Percentiles rank a stretch among this genome's conserved stretches.
Evolutionary conservation across 2,113 vertebrate genomes (phyloP).

Genomic region (Neogobius melanostomus): DNA sequence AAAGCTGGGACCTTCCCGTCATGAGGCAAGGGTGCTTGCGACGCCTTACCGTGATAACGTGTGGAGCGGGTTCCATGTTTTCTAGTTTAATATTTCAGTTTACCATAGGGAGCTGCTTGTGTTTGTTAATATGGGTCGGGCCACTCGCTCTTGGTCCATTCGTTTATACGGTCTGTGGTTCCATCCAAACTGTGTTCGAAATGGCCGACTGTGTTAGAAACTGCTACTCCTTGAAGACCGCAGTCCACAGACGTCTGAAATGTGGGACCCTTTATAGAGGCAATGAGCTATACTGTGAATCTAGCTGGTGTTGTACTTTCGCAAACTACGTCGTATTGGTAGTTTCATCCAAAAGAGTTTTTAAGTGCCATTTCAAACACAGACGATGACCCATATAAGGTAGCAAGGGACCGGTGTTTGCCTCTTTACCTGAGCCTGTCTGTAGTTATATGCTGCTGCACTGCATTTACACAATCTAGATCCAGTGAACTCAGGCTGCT

Average conservation of each 20-base stretch:
- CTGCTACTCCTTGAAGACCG: background rate
- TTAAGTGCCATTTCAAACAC: conserved; percentile 16
- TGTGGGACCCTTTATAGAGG: background rate
- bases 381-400: conserved; percentile 42
- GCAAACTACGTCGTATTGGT: conserved; percentile 1
- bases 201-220: background rate
- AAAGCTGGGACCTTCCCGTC: too few species aligned
- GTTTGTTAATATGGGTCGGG: background rate
- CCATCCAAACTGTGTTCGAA: background rate
- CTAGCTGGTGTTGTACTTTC: conserved; percentile 1
- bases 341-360: background rate
- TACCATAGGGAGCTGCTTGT: background rate
- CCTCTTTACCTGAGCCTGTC: conserved; percentile 51
- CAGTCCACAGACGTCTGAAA: background rate
- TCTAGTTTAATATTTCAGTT: background rate
- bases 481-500: conserved; percentile 65
- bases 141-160: background rate
- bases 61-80: background rate
- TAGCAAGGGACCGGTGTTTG: conserved; percentile 48
- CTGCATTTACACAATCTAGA: conserved; percentile 69
- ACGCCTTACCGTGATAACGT: too few species aligned
- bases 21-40: too few species aligned
- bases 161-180: background rate
- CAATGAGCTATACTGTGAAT: conserved; percentile 3
- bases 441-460: conserved; percentile 62